Conservation (phyloP, 1,140 invertebrate genomes). For the Rhagoletis zephyria region DNA sequence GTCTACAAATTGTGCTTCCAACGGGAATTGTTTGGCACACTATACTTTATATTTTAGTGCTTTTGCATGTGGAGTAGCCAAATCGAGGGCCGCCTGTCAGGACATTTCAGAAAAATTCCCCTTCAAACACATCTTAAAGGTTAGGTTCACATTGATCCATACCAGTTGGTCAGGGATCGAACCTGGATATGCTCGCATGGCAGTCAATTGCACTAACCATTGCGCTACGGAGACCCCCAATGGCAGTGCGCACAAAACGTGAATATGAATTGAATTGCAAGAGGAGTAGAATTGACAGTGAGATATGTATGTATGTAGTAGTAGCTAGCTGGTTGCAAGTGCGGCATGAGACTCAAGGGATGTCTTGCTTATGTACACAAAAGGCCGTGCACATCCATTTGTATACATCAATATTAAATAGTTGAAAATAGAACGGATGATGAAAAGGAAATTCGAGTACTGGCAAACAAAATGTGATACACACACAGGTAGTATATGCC, state of each 20-base stretch:
- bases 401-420: too few relatives aligned
- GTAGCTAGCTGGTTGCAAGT: neutral
- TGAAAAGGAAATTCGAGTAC: too few relatives aligned
- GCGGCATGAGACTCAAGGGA: too few relatives aligned
- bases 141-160: neutral
- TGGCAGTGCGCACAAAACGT: neutral
- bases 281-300: neutral
- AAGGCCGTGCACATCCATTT: neutral
- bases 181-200: conserved; percentile 21
- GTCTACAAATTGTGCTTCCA: neutral
- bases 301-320: neutral
- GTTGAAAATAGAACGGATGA: too few relatives aligned
- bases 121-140: neutral
- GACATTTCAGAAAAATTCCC: neutral
- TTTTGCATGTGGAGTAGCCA: neutral
- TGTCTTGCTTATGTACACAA: too few relatives aligned
- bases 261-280: neutral
- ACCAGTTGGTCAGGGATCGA: neutral
- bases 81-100: neutral
- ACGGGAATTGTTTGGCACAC: neutral
- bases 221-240: conserved; percentile 2
- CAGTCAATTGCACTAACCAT: conserved; percentile 43
- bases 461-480: too few relatives aligned
- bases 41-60: neutral
- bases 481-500: too few relatives aligned